These are phyloP conservation scores for Podiceps cristatus DNA, from an alignment of 2,113 vertebrate genomes.

Conservation along the genomic window DNA sequence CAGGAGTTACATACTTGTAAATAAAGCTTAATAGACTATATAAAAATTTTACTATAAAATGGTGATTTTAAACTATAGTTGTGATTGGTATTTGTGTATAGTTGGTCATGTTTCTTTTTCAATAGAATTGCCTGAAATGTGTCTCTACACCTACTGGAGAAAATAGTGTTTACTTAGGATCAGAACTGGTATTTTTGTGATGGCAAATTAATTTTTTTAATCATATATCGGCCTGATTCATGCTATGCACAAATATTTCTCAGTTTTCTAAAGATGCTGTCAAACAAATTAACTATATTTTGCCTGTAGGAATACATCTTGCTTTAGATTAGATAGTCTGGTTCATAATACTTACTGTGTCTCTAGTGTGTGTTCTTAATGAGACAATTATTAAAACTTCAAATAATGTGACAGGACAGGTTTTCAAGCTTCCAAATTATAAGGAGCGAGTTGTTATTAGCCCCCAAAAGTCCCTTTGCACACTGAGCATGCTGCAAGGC, in stretches of 20 bases:
- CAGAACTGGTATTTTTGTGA: not conserved
- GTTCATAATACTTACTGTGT: not conserved
- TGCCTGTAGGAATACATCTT: not conserved
- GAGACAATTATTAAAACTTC: not conserved
- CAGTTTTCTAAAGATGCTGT: not conserved
- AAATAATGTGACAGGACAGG: not conserved
- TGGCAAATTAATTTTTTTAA: not conserved
- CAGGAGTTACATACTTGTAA: not conserved
- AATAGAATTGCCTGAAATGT: not conserved
- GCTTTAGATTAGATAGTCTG: not conserved
- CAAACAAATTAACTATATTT: not conserved
- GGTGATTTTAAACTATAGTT: not conserved
- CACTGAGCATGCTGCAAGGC: not conserved
- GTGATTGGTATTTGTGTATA: not conserved
- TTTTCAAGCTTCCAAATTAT: not conserved
- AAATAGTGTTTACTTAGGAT: not conserved
- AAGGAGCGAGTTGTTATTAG: not conserved
- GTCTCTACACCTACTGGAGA: not conserved
- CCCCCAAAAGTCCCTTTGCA: not conserved
- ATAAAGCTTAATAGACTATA: not conserved
- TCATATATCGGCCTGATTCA: not conserved
- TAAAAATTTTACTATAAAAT: not conserved
- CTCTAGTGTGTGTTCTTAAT: not conserved
- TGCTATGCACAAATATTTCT: not conserved
- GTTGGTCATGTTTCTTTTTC: not conserved